phyloP scores from a whole-genome alignment of 2,888 invertebrate species.

The Thymelicus sylvestris region DNA sequence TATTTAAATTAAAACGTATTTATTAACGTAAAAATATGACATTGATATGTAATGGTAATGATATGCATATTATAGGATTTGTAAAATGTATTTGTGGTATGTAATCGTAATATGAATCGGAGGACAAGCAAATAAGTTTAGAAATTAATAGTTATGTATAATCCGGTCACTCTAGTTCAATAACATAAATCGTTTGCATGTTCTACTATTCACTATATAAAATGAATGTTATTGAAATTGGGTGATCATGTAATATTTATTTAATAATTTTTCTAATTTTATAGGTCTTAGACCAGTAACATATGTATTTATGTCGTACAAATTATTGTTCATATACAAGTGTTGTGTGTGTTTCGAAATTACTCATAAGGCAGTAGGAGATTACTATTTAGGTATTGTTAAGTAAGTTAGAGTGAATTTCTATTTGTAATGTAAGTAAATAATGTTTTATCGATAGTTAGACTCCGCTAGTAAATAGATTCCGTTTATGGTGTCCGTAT shows the following conservation, averaged over 20 bases:
- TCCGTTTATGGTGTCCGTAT: constrained; percentile 45
- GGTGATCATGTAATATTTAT: constrained; percentile 3
- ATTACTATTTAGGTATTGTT: constrained; percentile 54
- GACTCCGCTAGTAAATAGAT: constrained; percentile 70
- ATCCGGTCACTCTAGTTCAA: background rate
- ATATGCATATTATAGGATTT: background rate
- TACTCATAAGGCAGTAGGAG: constrained; percentile 54
- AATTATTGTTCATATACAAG: constrained; percentile 51
- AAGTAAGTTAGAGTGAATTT: constrained; percentile 70
- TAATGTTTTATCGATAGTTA: constrained; percentile 56
- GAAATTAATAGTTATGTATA: background rate
- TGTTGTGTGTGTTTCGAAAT: constrained; percentile 50
- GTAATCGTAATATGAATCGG: background rate
- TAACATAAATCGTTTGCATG: background rate
- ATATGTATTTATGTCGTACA: constrained; percentile 21
- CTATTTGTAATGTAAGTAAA: constrained; percentile 57
- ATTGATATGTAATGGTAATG: background rate
- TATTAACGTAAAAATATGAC: background rate
- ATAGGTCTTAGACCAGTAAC: constrained; percentile 23
- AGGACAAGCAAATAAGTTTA: background rate
- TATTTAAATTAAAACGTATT: constrained; percentile 2
- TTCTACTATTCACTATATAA: background rate
- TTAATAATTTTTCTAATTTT: constrained; percentile 15
- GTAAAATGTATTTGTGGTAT: constrained; percentile 5
- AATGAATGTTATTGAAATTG: constrained; percentile 6